phyloP scores from a whole-genome alignment of 2,113 vertebrate species.

The Cyprinodon brontotheroides region DNA sequence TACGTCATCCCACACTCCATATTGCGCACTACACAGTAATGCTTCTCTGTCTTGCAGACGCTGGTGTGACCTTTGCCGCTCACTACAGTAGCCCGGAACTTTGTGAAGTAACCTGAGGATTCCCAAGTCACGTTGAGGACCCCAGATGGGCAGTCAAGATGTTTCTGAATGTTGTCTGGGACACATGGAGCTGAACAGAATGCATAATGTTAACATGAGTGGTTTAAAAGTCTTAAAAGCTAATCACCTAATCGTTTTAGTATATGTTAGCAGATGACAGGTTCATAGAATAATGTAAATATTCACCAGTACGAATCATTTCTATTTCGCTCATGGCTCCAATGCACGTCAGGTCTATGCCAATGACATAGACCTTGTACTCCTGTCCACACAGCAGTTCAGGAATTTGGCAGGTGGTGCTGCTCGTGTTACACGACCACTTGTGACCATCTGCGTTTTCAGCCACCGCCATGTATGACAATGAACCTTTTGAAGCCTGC shows the following conservation, averaged over 20 bases:
- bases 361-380: constrained; percentile 70
- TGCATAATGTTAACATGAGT: background rate
- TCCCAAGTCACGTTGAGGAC: constrained; percentile 77
- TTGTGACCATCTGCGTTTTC: constrained; percentile 41
- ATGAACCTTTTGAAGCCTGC: constrained; percentile 64
- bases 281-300: background rate
- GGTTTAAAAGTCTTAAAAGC: background rate
- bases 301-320: constrained; percentile 68
- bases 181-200: constrained; percentile 75
- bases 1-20: constrained; percentile 71
- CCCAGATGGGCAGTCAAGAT: constrained; percentile 68
- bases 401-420: constrained; percentile 65
- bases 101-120: constrained; percentile 39
- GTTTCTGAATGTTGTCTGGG: constrained; percentile 58
- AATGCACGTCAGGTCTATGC: constrained; percentile 63
- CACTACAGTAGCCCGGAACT: constrained; percentile 54
- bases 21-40: constrained; percentile 50
- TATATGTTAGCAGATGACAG: background rate
- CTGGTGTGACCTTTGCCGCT: constrained; percentile 41
- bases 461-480: constrained; percentile 70
- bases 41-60: constrained; percentile 25
- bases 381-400: constrained; percentile 75
- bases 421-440: constrained; percentile 67
- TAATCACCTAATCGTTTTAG: background rate
- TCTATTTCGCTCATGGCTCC: constrained; percentile 68